phyloP scores from a whole-genome alignment of 2,888 invertebrate genomes.

The Pimpla rufipes region DNA sequence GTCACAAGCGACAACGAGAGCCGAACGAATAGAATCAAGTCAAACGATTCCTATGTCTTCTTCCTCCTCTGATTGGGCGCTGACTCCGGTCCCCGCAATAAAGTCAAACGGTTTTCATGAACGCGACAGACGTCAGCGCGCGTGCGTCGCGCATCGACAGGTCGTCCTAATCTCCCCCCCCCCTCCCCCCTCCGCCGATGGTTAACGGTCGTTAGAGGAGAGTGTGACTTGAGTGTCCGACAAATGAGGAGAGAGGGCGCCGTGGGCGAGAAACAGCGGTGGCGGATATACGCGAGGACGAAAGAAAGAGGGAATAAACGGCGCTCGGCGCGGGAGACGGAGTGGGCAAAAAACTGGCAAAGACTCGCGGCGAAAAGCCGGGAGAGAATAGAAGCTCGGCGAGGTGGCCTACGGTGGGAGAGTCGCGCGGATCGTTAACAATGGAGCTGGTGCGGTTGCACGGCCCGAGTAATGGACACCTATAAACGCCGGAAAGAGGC shows the following conservation, averaged over 20 bases:
- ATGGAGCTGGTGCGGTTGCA: constrained; percentile 65
- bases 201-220: not conserved
- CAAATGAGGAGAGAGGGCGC: constrained; percentile 21
- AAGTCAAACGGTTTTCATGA: not conserved
- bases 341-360: constrained; percentile 18
- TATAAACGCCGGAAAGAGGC: constrained; percentile 81
- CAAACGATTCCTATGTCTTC: too few species aligned
- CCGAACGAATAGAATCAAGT: too few species aligned
- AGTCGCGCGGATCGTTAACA: constrained; percentile 69
- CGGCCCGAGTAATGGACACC: constrained; percentile 79
- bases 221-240: constrained; percentile 6
- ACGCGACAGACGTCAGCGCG: not conserved
- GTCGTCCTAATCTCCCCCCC: not conserved
- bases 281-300: constrained; percentile 22
- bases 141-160: not conserved
- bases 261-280: not conserved
- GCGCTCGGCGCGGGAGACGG: not conserved
- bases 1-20: not conserved
- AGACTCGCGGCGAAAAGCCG: constrained; percentile 14
- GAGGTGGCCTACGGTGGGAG: constrained; percentile 35
- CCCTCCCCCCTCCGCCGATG: not conserved
- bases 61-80: too few species aligned
- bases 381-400: constrained; percentile 28
- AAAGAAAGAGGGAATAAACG: constrained; percentile 30
- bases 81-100: too few species aligned